Percentiles rank a stretch among this genome's conserved stretches.
These are phyloP conservation scores for Leucoptera coffeella DNA, from an alignment of 2,888 invertebrate species.

Conservation along the genomic window DNA sequence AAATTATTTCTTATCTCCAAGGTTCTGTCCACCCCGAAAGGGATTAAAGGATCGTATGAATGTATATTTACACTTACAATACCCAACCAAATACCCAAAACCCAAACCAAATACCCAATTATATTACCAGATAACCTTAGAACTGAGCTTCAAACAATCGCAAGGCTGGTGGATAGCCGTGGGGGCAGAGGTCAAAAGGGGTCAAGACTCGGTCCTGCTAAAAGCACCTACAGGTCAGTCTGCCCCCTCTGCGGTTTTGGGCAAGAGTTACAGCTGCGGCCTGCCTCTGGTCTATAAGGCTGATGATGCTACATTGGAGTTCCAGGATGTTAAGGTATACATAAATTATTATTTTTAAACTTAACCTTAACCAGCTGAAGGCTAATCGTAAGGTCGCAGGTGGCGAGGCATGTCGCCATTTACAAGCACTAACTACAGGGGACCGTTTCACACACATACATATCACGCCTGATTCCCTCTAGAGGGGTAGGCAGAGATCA, in stretches of 20 bases:
- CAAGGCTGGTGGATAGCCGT: slow-evolving; percentile 50
- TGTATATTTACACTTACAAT: no score
- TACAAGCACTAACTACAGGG: no score
- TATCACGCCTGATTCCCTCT: no score
- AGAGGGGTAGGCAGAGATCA: no score
- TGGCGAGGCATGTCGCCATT: no score
- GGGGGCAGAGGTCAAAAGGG: slow-evolving; percentile 49
- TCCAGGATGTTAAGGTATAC: slow-evolving; percentile 48
- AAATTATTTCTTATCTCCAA: no score
- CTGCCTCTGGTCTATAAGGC: slow-evolving; percentile 39
- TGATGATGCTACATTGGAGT: slow-evolving; percentile 32
- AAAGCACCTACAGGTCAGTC: slow-evolving; percentile 29
- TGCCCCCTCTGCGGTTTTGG: slow-evolving; percentile 43
- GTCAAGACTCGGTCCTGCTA: slow-evolving; percentile 25
- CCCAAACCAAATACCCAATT: neutral
- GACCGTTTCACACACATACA: no score
- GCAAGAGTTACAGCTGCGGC: slow-evolving; percentile 51
- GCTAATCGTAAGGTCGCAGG: no score
- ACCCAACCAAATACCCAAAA: neutral
- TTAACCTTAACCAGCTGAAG: no score
- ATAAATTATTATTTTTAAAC: no score
- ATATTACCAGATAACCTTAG: slow-evolving; percentile 34
- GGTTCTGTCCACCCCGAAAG: no score
- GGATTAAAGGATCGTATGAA: no score
- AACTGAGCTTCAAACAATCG: slow-evolving; percentile 49